phyloP scores from a whole-genome alignment of 2,113 vertebrate species.

The Monopterus albus region DNA sequence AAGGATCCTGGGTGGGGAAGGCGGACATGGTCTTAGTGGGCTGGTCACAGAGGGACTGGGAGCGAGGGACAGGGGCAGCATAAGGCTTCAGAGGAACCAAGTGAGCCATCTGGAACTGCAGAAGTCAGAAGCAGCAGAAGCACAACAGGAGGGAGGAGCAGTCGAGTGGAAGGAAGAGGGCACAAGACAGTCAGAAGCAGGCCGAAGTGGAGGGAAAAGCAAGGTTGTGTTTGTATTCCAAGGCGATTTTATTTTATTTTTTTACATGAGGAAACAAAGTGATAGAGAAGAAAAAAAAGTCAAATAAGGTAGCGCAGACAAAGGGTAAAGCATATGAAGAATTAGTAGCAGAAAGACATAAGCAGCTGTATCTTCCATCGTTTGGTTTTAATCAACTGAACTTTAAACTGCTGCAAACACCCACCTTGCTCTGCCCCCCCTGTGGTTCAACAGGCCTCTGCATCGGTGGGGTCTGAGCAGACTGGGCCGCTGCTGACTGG shows the following conservation, averaged over 20 bases:
- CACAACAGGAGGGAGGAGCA: conserved; percentile 33
- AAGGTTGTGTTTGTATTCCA: conserved; percentile 28
- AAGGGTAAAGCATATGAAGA: conserved; percentile 38
- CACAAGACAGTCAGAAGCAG: conserved; percentile 41
- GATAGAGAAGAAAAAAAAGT: conserved; percentile 28
- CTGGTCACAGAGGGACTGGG: conserved; percentile 94
- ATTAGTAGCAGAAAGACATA: conserved; percentile 5
- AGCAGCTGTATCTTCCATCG: neutral
- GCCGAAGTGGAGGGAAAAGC: conserved; percentile 31
- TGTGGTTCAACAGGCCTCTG: conserved; percentile 93
- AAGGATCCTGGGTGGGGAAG: conserved; percentile 89
- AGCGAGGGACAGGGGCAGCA: conserved; percentile 90
- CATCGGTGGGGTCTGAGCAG: conserved; percentile 91
- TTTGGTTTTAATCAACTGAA: neutral
- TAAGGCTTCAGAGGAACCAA: conserved; percentile 93
- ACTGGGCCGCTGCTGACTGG: conserved; percentile 79
- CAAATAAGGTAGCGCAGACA: conserved; percentile 38
- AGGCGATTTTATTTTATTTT: conserved; percentile 1
- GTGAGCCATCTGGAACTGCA: conserved; percentile 92
- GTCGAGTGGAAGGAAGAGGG: conserved; percentile 37
- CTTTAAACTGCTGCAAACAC: conserved; percentile 18
- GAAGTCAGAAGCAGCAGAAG: conserved; percentile 37
- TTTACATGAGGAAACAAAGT: neutral
- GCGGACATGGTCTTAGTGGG: conserved; percentile 91
- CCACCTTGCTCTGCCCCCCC: conserved; percentile 92